A percentile compares a stretch with the other conserved stretches of the same genome.
Conservation (phyloP, 35 echinoderm and acorn worm genomes). For the Patiria miniata region DNA sequence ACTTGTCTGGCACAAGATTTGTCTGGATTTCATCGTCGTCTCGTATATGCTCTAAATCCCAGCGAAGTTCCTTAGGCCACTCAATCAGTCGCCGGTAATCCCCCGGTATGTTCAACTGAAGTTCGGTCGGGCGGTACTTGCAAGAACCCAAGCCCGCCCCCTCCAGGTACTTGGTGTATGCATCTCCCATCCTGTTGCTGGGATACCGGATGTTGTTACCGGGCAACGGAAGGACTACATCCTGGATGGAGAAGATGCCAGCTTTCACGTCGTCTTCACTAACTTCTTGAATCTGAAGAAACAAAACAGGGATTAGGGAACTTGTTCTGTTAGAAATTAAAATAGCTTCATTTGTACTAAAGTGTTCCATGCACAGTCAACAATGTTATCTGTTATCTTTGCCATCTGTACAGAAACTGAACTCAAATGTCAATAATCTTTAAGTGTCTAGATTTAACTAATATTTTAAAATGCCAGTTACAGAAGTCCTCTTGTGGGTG, state of each 20-base stretch:
- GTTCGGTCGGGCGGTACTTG: conserved; percentile 53
- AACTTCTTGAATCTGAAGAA: conserved; percentile 55
- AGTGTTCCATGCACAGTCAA: too few species aligned
- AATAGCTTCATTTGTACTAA: too few species aligned
- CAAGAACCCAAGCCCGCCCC: conserved; percentile 43
- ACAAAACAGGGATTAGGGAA: neutral
- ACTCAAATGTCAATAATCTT: too few species aligned
- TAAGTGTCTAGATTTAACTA: too few species aligned
- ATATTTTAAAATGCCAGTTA: too few species aligned
- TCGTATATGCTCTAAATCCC: neutral
- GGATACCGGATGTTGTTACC: conserved; percentile 83
- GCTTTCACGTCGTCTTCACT: conserved; percentile 40
- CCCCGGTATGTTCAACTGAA: conserved; percentile 82
- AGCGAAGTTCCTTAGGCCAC: conserved; percentile 34
- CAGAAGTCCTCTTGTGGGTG: too few species aligned
- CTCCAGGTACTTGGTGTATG: conserved; percentile 48
- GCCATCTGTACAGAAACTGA: too few species aligned
- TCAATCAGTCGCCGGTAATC: conserved; percentile 77
- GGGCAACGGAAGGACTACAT: conserved; percentile 81
- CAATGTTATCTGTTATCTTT: too few species aligned
- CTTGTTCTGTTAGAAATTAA: neutral
- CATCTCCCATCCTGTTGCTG: conserved; percentile 41
- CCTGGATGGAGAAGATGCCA: conserved; percentile 40
- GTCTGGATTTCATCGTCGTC: neutral
- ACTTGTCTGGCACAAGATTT: neutral